Evolutionary conservation across 2,888 invertebrate species (phyloP), one percentile per base, ranked within the genome.

Genomic region (Chymomyza procnemis): DNA sequence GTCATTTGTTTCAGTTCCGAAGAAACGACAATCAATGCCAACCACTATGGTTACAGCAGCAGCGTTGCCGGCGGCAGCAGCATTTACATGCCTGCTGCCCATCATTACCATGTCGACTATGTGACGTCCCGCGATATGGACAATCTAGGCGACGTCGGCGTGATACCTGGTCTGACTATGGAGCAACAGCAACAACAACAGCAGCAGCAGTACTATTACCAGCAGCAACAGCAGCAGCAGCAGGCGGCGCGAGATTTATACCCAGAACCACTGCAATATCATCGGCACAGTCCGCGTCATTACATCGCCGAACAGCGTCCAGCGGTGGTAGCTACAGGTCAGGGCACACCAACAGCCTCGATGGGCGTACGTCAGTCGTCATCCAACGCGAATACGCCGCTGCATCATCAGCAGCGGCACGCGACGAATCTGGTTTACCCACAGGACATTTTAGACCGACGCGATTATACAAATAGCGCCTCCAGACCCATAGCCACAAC

Each of bases 361-460:
- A n/a, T 22, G 47, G 77, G 72, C 83, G 85, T 61, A 76, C 88
- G 81, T 65, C 80, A 75, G 50, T 76, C 75, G 66, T 79, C 85
- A 63, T 82, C 83, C 73, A 84, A 84, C 80, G 85, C 87, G 78
- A 85, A 76, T 75, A 88, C 85, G 64, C 87, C 88, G 64, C 75
- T 87, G 67, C 88, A 86, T 55, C 79, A 79, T 62, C 74, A 70
- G 52, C 73, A 69, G 54, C 86, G 87, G 4, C 85, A 87, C 67
- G 78, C 78, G 83, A 88, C 87, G 82, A 89, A 80, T 87, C 88
- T 87, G 79, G 89, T 67, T 64, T 89, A 89, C 88, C 88, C 87
- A 87, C 90, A 90, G 86, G 90, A 90, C 81, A 90, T 89, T 86
- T 90, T 89, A 86, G 90, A 90, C 80, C 90, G 89, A 86, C 90